Evolutionary conservation across 2,888 invertebrate species (phyloP), one percentile per base, ranked within the genome.

Genomic region (Ichneumoninae sp.): DNA sequence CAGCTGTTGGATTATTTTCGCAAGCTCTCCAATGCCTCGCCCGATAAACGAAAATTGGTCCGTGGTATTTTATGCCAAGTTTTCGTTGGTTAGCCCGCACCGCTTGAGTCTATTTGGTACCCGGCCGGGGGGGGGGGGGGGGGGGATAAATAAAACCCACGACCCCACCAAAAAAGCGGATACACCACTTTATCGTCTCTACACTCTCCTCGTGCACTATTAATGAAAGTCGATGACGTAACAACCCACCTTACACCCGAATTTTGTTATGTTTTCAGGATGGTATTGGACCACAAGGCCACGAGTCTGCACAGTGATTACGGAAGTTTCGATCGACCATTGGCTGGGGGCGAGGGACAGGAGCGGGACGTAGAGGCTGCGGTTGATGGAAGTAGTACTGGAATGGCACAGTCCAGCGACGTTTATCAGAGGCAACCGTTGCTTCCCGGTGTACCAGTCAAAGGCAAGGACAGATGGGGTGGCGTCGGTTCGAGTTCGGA

Each of bases 241-340:
- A 74, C 40, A 26, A 44, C n/a, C 19, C 33, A 22, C 47, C 33
- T 63, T 74, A 63, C 63, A 44, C n/a, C 3, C 30, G 66, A 19
- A 47, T 74, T 63, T 47, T 74, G n/a, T 36, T 66, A 22, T 75
- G 75, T 88, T 94, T 93, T 1, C 94, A 95, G 95, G 94, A 95
- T 95, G 95, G 95, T 95, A 94, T 95, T 95, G 94, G 95, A 95
- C 94, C 95, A 95, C 90, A 95, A 95, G 93, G 95, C 94, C 89
- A 94, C 95, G 91, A 94, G 92, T 89, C 90, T 94, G 89, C 94
- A 94, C 89, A 94, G 94, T 92, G 95, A 95, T 94, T 95, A 95
- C 95, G 95, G 95, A 92, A 95, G 95, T 92, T 95, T 95, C 92
- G 95, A 95, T 92, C 93, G 94, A 90, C 91, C 94, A 89, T 90